Conservation (phyloP, 2,888 invertebrate species). For the Platypus cylindrus region DNA sequence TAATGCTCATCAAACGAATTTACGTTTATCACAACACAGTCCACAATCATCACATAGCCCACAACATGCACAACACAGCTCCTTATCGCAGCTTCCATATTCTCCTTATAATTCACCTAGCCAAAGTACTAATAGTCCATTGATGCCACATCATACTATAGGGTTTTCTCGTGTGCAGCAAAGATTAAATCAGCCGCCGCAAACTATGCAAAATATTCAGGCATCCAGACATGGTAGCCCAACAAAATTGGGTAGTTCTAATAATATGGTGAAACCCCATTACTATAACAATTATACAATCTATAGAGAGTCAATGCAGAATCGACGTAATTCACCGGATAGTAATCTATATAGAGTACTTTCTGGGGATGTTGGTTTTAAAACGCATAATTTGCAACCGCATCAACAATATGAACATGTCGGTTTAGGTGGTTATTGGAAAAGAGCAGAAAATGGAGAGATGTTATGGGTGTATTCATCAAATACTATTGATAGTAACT, state of each 20-base stretch:
- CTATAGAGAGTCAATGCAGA: slow-evolving; percentile 14
- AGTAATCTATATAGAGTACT: slow-evolving; percentile 5
- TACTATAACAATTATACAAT: slow-evolving; percentile 21
- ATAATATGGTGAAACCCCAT: slow-evolving; percentile 17
- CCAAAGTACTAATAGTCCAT: slow-evolving; percentile 15
- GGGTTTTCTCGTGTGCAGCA: too few species aligned
- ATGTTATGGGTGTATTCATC: slow-evolving; percentile 31
- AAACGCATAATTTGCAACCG: slow-evolving; percentile 31
- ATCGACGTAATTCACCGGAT: slow-evolving; percentile 7
- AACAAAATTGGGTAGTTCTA: slow-evolving; percentile 13
- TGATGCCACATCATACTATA: too few species aligned
- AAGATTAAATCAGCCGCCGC: too few species aligned
- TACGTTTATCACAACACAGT: slow-evolving; percentile 16
- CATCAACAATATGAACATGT: slow-evolving; percentile 34
- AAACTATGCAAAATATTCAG: slow-evolving; percentile 3
- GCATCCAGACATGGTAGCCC: slow-evolving; percentile 24
- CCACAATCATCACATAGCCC: slow-evolving; percentile 15
- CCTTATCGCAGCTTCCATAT: slow-evolving; percentile 11
- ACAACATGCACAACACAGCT: slow-evolving; percentile 15
- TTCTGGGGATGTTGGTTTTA: slow-evolving; percentile 11
- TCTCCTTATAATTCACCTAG: too few species aligned
- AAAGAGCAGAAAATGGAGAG: slow-evolving; percentile 31
- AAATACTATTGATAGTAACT: slow-evolving; percentile 23
- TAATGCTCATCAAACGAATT: slow-evolving; percentile 15
- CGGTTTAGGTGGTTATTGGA: slow-evolving; percentile 33